phyloP scores from a whole-genome alignment of 1,140 invertebrate species.

The Polypedilum vanderplanki region DNA sequence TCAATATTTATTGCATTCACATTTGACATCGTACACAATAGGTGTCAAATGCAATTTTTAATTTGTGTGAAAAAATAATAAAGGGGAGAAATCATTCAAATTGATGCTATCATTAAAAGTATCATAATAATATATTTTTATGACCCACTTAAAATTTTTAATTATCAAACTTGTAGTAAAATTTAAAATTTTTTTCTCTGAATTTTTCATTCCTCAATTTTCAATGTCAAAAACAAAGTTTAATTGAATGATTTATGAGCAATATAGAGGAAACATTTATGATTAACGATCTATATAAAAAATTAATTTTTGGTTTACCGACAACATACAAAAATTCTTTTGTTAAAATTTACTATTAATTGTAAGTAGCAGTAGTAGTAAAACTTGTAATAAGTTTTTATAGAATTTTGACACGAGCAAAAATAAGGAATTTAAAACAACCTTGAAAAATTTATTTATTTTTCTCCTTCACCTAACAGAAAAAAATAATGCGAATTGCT shows the following conservation, averaged over 20 bases:
- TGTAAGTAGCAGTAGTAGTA: neutral
- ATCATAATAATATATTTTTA: neutral
- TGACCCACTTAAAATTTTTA: neutral
- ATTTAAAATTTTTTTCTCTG: too few species aligned
- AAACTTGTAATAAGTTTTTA: neutral
- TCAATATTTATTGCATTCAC: neutral
- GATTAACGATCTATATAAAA: neutral
- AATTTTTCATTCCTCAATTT: too few species aligned
- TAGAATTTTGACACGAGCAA: neutral
- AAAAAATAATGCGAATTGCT: neutral
- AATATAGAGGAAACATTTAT: neutral
- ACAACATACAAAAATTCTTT: neutral
- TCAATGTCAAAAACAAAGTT: neutral
- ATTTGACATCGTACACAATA: neutral
- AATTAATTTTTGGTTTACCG: neutral
- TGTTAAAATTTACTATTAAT: neutral
- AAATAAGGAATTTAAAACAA: neutral
- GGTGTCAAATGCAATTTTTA: neutral
- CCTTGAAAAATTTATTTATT: neutral
- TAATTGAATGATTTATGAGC: constrained; percentile 7
- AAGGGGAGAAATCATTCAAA: neutral
- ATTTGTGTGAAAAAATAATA: neutral
- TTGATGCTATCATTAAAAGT: neutral
- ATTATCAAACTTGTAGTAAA: too few species aligned
- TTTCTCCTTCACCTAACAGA: neutral